A percentile compares a stretch with the other conserved stretches of the same genome.
Conservation (phyloP, 2,797 vertebrate genomes). For the Cyclopterus lumpus region DNA sequence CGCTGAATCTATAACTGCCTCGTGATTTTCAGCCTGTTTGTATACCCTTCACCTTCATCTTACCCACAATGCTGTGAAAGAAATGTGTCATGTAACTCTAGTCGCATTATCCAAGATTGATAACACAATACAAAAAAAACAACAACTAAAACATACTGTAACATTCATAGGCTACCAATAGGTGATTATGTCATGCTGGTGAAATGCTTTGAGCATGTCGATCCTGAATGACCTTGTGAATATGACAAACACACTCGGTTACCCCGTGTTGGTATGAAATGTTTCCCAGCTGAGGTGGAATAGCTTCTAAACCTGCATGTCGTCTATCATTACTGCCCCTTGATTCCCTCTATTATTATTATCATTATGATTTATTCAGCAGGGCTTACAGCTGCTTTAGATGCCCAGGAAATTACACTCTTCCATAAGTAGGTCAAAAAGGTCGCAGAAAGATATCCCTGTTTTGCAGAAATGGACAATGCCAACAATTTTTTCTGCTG, state of each 20-base stretch:
- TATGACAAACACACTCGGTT: constrained; percentile 13
- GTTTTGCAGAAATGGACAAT: not conserved
- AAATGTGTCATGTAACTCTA: not conserved
- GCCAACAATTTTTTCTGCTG: not conserved
- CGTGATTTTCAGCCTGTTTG: constrained; percentile 20
- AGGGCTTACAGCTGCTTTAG: not conserved
- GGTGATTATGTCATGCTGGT: not conserved
- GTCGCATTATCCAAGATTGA: constrained; percentile 4
- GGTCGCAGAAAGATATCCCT: not conserved
- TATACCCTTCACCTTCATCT: constrained; percentile 11
- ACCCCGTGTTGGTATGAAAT: constrained; percentile 6
- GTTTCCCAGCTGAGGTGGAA: constrained; percentile 8
- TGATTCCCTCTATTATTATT: not conserved
- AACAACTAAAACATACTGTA: not conserved
- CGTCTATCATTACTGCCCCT: not conserved
- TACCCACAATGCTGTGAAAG: constrained; percentile 13
- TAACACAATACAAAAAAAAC: not conserved
- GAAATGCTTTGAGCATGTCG: not conserved
- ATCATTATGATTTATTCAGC: not conserved
- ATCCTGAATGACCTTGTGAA: constrained; percentile 15
- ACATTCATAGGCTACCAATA: too few relatives aligned
- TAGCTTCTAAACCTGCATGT: constrained; percentile 8
- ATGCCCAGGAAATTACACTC: not conserved
- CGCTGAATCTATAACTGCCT: constrained; percentile 26
- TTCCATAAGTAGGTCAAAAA: not conserved